These are phyloP conservation scores for Xiphophorus birchmanni DNA, from an alignment of 2,797 vertebrate species.

Conservation along the genomic window DNA sequence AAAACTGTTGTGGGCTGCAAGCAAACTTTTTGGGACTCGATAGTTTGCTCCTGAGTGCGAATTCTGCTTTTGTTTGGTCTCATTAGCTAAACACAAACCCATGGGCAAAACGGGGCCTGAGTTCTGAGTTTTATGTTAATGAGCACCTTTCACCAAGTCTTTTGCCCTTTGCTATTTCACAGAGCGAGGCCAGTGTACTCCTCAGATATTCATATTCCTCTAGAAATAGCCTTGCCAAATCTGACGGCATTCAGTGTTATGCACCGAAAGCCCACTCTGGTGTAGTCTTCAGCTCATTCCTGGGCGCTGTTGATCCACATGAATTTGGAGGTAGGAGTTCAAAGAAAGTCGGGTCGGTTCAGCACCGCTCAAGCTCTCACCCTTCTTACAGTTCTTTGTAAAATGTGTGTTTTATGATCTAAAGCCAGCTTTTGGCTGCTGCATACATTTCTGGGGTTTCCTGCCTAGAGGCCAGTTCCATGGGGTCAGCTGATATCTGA, in stretches of 20 bases:
- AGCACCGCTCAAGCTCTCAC: slow-evolving; percentile 49
- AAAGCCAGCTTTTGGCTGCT: slow-evolving; percentile 51
- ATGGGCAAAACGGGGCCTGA: slow-evolving; percentile 39
- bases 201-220: slow-evolving; percentile 38
- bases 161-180: slow-evolving; percentile 48
- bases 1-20: slow-evolving; percentile 37
- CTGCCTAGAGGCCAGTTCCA: slow-evolving; percentile 40
- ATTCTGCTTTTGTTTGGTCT: slow-evolving; percentile 58
- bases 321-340: slow-evolving; percentile 67
- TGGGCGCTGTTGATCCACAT: slow-evolving; percentile 49
- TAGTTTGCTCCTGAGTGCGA: slow-evolving; percentile 50
- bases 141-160: slow-evolving; percentile 53
- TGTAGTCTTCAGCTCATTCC: slow-evolving; percentile 40
- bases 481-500: slow-evolving; percentile 37
- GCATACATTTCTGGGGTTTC: slow-evolving; percentile 43
- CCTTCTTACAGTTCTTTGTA: slow-evolving; percentile 49
- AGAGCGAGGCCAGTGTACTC: slow-evolving; percentile 45
- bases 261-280: slow-evolving; percentile 34
- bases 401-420: slow-evolving; percentile 74
- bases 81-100: slow-evolving; percentile 50
- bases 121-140: slow-evolving; percentile 62
- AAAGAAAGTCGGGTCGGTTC: slow-evolving; percentile 68
- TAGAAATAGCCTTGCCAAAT: slow-evolving; percentile 30
- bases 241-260: slow-evolving; percentile 26
- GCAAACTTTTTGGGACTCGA: slow-evolving; percentile 42